Conservation (phyloP, 37 sponge, comb jelly and placozoan genomes). For the Chondrosia reniformis region DNA sequence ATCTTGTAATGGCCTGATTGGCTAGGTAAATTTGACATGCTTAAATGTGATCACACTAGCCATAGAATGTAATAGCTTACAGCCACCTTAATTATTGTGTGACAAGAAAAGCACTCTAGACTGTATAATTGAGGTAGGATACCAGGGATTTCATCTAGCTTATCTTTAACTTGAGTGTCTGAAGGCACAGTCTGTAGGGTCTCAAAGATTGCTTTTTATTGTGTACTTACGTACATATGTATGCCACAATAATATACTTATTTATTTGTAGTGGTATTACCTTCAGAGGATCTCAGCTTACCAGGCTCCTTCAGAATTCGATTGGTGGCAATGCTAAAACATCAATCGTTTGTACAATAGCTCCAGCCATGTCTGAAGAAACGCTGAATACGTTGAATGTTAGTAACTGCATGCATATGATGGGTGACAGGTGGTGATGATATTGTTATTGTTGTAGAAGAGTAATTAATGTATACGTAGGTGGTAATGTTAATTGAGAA, state of each 20-base stretch:
- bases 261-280: constrained; percentile 43
- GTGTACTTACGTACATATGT: too few relatives aligned
- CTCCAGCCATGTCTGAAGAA: constrained; percentile 78
- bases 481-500: too few relatives aligned
- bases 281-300: constrained; percentile 92
- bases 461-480: too few relatives aligned
- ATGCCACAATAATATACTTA: neutral
- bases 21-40: neutral
- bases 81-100: too few relatives aligned
- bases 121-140: too few relatives aligned
- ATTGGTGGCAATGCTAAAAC: constrained; percentile 97
- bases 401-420: neutral
- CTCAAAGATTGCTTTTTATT: neutral
- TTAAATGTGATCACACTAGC: neutral
- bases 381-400: constrained; percentile 86
- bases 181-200: neutral
- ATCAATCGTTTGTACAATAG: constrained; percentile 82
- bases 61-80: neutral
- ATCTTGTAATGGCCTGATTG: neutral
- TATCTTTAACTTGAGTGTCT: too few relatives aligned
- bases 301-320: constrained; percentile 86
- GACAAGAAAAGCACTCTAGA: too few relatives aligned
- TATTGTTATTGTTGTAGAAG: neutral
- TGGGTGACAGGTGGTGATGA: neutral
- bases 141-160: neutral